Evolutionary conservation across 2,113 vertebrate genomes (phyloP), one percentile per base, ranked within the genome.

Genomic region (Anarhynchus alexandrinus): DNA sequence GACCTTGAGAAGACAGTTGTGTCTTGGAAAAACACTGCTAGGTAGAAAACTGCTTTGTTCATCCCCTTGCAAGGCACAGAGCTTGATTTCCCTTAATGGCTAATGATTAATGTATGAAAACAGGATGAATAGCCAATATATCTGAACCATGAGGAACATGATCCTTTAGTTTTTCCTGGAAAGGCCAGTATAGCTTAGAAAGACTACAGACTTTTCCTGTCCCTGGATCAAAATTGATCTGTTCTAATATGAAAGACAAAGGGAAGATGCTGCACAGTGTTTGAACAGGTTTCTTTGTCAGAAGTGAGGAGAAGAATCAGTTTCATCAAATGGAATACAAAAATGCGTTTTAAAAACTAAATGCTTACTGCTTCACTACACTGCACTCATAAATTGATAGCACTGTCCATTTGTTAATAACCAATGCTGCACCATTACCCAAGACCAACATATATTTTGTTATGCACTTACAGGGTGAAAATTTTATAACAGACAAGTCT

Each of bases 21-120:
- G 22, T 5, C 20, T 6, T 23, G 9, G 51, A 30, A 93, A 83
- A 78, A 67, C 40, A 2, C 6, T 8, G 2, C 7, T 17, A 76
- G 30, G 64, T 2, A 83, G 71, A 42, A 73, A 91, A 86, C 52
- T 65, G 65, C 42, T 82, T 71, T 87, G 47, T 42, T 84, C 65
- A 71, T 40, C 77, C 65, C 34, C 57, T 47, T 71, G 73, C 72
- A 62, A 62, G 51, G 70, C 36, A 73, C 25, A 64, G 70, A 88
- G 83, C 38, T 83, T 92, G 49, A 82, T 58, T 90, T 86, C 70
- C 71, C 66, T 73, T 95, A 90, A 94, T 54, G 79, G 72, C n/a
- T 94, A 52, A 94, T 55, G 72, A 92, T 88, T 92, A 88, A 90
- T 77, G 67, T 36, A 90, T 82, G 88, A 77, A 86, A 95, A 34